Evolutionary conservation across 2,113 vertebrate species (phyloP), one percentile per base, ranked within the genome.

Genomic region (Balaenoptera acutorostrata): DNA sequence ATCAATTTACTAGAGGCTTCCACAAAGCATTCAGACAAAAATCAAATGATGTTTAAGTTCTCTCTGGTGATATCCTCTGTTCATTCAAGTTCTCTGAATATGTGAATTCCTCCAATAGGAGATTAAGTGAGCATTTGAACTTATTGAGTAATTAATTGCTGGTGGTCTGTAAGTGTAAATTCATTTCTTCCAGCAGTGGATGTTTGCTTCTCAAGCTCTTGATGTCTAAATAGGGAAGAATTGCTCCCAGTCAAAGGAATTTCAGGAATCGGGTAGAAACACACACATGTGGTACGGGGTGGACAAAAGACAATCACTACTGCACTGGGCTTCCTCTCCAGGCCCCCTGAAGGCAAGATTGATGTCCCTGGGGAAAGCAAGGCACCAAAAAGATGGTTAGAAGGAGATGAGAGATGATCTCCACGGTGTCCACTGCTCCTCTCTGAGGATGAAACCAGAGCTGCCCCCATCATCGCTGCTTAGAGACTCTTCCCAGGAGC

Each of bases 1-100:
- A 20, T 36, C 52, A 49, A 57, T 74, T 92, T 61, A 68, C 23
- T 44, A 59, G 69, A 81, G 5, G 44, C 49, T 89, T 90, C 75
- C n/a, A 81, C 31, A 93, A 59, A 89, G 12, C 14, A 68, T 66
- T 85, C 36, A 64, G 31, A 84, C 8, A 80, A 71, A 95, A 93
- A 39, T 36, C 36, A 89, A 46, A 69, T 7, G 27, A 11, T 36
- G 49, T 75, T 61, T 69, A 84, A 83, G 41, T 80, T 88, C 23
- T 66, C 25, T 88, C 52, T 82, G 61, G n/a, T 39, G 69, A n/a
- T n/a, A 33, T 33, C 63, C 66, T 31, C 41, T 74, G 5, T 20
- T 93, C 52, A 44, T 64, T 49, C 44, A 81, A 74, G 77, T 69
- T 74, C 21, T 87, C 63, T 63, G 61, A 87, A 39, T 82, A 86